Evolutionary conservation across 2,797 vertebrate species (phyloP), one percentile per base, ranked within the genome.

Genomic region (Threskiornis aethiopicus): DNA sequence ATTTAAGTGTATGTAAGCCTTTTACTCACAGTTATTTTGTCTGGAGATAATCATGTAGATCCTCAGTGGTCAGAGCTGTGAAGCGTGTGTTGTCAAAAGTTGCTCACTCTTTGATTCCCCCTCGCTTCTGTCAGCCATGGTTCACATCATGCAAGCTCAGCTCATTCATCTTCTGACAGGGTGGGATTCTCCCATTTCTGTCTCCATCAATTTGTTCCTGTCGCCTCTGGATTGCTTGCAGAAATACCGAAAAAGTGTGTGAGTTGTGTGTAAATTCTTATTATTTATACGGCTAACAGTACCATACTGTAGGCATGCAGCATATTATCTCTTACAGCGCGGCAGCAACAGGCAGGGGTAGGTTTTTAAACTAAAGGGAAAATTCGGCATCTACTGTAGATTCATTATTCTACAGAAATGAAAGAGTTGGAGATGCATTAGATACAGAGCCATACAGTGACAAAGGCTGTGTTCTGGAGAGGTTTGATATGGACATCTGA

Each of bases 1-100:
- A 98, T 98, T 98, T 98, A 98, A 98, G 98, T 98, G 98, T 98
- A 98, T 97, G 97, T 97, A 97, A 98, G 98, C 97, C 97, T 98
- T 98, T 98, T 98, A 97, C 98, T 98, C 97, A 96, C 97, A 98
- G 97, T 98, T 98, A 98, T 98, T 98, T 98, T 98, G 98, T 97
- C 97, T 98, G 97, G 94, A 98, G 98, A 98, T 98, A 98, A 98
- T 98, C 98, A 97, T 61, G 93, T 97, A 96, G 97, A 98, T 98
- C 97, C 97, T 97, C 97, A 95, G 95, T 97, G 98, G 98, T 97
- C 98, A 97, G 96, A 85, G 93, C 96, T 97, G 95, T 96, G 97
- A 98, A 98, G 97, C 97, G 94, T 97, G 90, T 82, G 90, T 97
- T 98, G 97, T 98, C 98, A 97, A 97, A 98, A 98, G 98, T 98